Conservation (phyloP, 2,888 invertebrate species). For the Ptilodon capucinus region DNA sequence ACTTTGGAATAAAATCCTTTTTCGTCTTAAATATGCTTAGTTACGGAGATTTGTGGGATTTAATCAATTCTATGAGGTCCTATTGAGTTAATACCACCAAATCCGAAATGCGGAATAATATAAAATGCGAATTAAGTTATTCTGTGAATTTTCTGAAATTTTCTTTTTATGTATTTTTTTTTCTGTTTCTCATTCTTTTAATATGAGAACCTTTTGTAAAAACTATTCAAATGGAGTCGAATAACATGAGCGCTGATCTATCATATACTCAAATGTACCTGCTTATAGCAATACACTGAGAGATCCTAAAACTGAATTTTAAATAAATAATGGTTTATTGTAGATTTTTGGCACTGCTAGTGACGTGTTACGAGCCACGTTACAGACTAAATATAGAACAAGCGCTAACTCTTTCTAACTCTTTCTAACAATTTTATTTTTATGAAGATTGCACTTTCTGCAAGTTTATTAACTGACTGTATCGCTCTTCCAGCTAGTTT, state of each 20-base stretch:
- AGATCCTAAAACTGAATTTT: too few species aligned
- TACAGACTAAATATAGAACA: too few species aligned
- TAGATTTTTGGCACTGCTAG: too few species aligned
- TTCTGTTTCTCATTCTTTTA: background rate
- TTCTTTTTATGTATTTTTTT: background rate
- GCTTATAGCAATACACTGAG: too few species aligned
- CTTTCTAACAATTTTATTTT: background rate
- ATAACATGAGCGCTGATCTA: too few species aligned
- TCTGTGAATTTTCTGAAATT: background rate
- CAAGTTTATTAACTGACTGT: background rate
- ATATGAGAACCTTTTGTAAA: background rate
- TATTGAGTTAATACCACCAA: background rate
- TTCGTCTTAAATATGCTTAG: slow-evolving; percentile 33
- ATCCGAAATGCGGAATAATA: background rate
- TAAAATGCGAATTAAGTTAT: background rate
- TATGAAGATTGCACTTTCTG: background rate
- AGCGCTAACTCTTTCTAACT: background rate
- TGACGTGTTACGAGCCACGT: too few species aligned
- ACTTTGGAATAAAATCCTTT: slow-evolving; percentile 25
- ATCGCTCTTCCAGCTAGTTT: background rate
- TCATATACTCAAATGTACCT: too few species aligned
- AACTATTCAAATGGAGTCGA: too few species aligned
- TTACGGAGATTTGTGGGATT: slow-evolving; percentile 2
- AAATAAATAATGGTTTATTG: too few species aligned
- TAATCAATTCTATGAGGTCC: slow-evolving; percentile 1